Percentiles rank a stretch among this genome's conserved stretches.
Conservation (phyloP, 53 echinoderm and acorn worm genomes). For the Temnopleurus reevesii region DNA sequence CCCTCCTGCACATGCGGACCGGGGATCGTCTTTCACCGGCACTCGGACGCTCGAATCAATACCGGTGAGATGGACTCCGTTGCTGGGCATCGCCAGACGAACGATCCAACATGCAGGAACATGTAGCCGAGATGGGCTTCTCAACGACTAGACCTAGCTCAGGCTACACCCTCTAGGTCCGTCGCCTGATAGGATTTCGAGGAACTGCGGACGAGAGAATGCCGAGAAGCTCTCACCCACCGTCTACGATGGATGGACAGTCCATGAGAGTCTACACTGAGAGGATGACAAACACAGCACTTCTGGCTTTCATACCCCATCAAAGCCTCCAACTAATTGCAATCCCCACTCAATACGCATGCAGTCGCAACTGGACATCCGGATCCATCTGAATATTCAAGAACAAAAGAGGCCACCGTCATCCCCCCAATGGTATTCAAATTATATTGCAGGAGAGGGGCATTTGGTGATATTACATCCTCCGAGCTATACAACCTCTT, state of each 20-base stretch:
- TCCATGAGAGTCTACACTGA: not conserved
- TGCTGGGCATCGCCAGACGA: not conserved
- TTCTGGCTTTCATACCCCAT: not conserved
- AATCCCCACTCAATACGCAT: constrained; percentile 1
- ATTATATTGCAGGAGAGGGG: not conserved
- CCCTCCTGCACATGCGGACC: constrained; percentile 23
- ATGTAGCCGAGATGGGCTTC: constrained; percentile 38
- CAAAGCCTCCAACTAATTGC: not conserved
- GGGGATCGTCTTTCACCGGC: constrained; percentile 13
- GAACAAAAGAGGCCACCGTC: too few relatives aligned
- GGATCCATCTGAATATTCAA: constrained; percentile 11
- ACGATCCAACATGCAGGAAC: not conserved
- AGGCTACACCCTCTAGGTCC: constrained; percentile 50
- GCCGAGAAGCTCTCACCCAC: not conserved
- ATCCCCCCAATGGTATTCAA: not conserved
- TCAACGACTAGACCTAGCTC: constrained; percentile 20
- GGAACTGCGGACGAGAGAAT: not conserved
- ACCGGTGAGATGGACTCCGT: not conserved
- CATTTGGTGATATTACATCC: not conserved
- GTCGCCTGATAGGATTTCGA: constrained; percentile 15
- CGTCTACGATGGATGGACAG: not conserved
- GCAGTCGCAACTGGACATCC: not conserved
- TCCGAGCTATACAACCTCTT: not conserved
- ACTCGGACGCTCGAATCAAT: constrained; percentile 56
- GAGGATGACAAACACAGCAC: constrained; percentile 21